phyloP scores from a whole-genome alignment of 2,797 vertebrate genomes.

The Streptopelia turtur region DNA sequence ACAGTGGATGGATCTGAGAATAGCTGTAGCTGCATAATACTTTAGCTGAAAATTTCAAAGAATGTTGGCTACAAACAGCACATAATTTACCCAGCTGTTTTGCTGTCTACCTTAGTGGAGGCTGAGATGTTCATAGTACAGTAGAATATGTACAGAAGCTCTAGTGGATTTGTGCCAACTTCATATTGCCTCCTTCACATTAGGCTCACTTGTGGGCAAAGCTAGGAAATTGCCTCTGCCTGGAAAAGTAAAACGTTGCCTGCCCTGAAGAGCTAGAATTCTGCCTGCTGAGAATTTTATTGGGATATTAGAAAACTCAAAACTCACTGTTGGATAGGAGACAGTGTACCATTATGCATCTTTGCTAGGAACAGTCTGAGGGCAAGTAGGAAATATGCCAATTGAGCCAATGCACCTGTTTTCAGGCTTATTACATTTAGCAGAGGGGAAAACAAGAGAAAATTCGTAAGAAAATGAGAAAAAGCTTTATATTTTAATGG shows the following conservation, averaged over 20 bases:
- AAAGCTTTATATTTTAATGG: constrained; percentile 34
- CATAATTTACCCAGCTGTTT: background rate
- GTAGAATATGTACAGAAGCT: background rate
- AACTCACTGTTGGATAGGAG: background rate
- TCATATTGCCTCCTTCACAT: background rate
- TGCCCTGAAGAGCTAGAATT: background rate
- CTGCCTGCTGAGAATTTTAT: constrained; percentile 12
- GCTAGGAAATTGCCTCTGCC: background rate
- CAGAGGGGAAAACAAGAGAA: constrained; percentile 26
- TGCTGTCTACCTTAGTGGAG: background rate
- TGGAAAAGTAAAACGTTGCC: background rate
- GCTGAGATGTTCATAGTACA: background rate
- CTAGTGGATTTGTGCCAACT: background rate
- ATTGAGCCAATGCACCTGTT: constrained; percentile 33
- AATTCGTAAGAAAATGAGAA: constrained; percentile 18
- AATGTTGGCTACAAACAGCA: background rate
- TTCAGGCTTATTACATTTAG: constrained; percentile 30
- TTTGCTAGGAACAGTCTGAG: background rate
- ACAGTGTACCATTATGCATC: background rate
- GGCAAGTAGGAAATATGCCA: background rate
- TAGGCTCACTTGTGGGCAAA: background rate
- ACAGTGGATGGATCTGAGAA: background rate
- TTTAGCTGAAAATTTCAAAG: background rate
- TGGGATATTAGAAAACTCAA: constrained; percentile 14
- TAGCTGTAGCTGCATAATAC: background rate